These are phyloP conservation scores for Neostethus bicornis DNA, from an alignment of 2,797 vertebrate species.

Conservation along the genomic window DNA sequence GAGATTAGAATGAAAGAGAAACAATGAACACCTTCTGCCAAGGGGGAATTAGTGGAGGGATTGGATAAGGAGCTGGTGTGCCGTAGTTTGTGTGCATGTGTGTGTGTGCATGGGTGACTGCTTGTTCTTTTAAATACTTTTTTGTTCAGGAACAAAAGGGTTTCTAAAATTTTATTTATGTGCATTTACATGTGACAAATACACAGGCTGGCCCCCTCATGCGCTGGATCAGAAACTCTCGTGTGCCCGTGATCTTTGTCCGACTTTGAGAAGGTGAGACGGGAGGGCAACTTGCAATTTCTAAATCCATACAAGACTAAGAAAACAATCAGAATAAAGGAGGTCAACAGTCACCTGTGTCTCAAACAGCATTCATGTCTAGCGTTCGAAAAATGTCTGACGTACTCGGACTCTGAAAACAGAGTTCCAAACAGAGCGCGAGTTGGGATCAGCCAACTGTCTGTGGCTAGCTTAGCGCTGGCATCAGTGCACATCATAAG, in stretches of 20 bases:
- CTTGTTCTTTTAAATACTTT: constrained; percentile 63
- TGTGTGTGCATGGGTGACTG: constrained; percentile 36
- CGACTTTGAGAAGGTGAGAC: background rate
- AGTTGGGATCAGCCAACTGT: constrained; percentile 70
- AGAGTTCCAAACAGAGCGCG: constrained; percentile 62
- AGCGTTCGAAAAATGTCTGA: background rate
- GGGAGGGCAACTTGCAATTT: background rate
- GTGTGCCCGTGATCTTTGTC: background rate
- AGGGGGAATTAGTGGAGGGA: constrained; percentile 78
- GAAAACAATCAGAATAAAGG: background rate
- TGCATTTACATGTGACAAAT: constrained; percentile 46
- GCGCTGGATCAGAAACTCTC: background rate
- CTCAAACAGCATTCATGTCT: background rate
- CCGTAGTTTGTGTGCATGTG: constrained; percentile 39
- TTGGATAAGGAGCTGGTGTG: constrained; percentile 73
- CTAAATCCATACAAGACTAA: background rate
- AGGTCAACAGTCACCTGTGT: background rate
- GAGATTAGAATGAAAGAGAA: constrained; percentile 79
- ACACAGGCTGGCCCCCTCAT: constrained; percentile 9
- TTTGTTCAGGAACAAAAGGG: constrained; percentile 53
- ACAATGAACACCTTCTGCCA: constrained; percentile 81
- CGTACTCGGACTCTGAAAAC: constrained; percentile 27
- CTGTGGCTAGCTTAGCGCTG: constrained; percentile 67
- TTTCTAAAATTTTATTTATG: constrained; percentile 54
- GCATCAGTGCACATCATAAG: constrained; percentile 70